Evolutionary conservation across 2,888 invertebrate species (phyloP).

Genomic region (Phaedon cochleariae): DNA sequence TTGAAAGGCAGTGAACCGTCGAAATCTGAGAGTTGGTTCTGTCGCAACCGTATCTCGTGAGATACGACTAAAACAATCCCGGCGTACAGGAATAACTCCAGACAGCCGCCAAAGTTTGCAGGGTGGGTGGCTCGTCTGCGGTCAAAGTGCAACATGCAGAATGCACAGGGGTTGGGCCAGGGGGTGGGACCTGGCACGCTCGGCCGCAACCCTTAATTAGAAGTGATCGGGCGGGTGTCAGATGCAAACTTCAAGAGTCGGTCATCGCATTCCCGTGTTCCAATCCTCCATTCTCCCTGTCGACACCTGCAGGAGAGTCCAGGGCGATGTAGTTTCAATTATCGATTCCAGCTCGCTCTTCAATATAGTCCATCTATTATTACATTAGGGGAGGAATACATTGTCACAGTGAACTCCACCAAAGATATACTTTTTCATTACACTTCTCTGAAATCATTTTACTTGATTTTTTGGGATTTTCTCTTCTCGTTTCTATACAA

Average conservation of each 20-base stretch:
- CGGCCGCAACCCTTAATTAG: conserved; percentile 38
- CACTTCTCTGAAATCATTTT: too few relatives aligned
- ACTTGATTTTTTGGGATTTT: too few relatives aligned
- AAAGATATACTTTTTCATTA: too few relatives aligned
- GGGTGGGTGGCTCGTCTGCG: not conserved
- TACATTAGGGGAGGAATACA: too few relatives aligned
- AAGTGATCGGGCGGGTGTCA: conserved; percentile 27
- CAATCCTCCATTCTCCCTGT: not conserved
- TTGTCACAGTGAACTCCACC: too few relatives aligned
- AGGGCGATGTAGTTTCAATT: conserved; percentile 1
- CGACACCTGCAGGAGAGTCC: not conserved
- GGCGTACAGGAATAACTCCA: not conserved
- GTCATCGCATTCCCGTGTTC: conserved; percentile 9
- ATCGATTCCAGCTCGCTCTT: not conserved
- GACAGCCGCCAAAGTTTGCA: not conserved
- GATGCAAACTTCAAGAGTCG: conserved; percentile 30
- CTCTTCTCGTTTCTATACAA: too few relatives aligned
- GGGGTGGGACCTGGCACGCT: not conserved
- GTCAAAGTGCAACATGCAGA: not conserved
- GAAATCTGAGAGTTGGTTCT: too few relatives aligned
- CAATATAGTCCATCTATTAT: too few relatives aligned
- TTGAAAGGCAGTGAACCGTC: too few relatives aligned
- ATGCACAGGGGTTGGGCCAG: not conserved
- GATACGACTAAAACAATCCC: not conserved
- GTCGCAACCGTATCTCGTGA: not conserved